phyloP scores from a whole-genome alignment of 2,888 invertebrate genomes.

The Parelbella ahira region DNA sequence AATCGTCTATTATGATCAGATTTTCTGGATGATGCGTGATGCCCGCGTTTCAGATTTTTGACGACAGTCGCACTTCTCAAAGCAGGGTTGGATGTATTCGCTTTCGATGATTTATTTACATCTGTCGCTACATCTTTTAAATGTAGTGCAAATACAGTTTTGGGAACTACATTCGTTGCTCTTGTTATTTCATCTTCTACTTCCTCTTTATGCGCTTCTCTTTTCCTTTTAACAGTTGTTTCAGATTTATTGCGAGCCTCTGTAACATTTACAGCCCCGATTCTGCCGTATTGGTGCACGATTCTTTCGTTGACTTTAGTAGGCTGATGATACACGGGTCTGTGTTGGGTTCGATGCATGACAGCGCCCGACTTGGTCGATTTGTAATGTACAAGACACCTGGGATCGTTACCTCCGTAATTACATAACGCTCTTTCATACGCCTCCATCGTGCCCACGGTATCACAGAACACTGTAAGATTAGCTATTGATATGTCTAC shows the following conservation, averaged over 20 bases:
- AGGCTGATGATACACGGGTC: conserved; percentile 39
- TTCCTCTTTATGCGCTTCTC: conserved; percentile 10
- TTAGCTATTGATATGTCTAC: conserved; percentile 43
- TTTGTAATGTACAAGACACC: conserved; percentile 34
- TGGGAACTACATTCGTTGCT: not conserved
- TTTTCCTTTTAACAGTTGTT: conserved; percentile 23
- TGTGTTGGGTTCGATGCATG: conserved; percentile 43
- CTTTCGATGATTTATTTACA: too few relatives aligned
- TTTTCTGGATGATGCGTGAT: too few relatives aligned
- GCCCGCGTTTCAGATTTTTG: too few relatives aligned
- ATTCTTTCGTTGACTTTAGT: conserved; percentile 36
- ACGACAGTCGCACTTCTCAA: too few relatives aligned
- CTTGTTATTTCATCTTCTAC: conserved; percentile 7
- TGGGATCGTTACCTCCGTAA: conserved; percentile 4
- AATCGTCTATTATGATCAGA: too few relatives aligned
- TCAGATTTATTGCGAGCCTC: conserved; percentile 6
- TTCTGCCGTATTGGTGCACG: conserved; percentile 7
- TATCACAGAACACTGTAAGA: conserved; percentile 47
- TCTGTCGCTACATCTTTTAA: too few relatives aligned
- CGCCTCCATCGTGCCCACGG: conserved; percentile 35
- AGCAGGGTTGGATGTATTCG: too few relatives aligned
- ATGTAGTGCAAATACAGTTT: too few relatives aligned
- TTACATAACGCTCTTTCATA: conserved; percentile 40
- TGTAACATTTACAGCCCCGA: conserved; percentile 29
- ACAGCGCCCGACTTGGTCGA: conserved; percentile 46